Conservation (phyloP, 2,797 vertebrate species). For the Taenioides sp. region DNA sequence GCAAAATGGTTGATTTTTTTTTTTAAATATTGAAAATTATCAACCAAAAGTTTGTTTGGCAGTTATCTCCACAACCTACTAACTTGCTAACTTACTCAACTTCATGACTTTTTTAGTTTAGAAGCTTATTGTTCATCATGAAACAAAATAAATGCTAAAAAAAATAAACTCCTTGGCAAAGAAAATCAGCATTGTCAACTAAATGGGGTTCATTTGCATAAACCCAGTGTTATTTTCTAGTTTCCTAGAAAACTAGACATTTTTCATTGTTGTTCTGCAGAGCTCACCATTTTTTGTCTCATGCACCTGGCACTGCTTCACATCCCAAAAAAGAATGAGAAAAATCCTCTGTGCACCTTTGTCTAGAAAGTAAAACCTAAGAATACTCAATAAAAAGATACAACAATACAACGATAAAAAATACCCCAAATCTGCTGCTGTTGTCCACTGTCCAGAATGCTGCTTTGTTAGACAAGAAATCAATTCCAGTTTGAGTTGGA, state of each 20-base stretch:
- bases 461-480: background rate
- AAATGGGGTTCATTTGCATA: background rate
- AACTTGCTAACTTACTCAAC: background rate
- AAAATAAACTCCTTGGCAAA: background rate
- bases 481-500: background rate
- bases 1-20: no score
- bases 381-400: background rate
- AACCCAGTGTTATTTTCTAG: background rate
- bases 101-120: background rate
- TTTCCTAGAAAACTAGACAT: background rate
- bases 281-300: background rate
- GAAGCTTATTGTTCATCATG: background rate
- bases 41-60: no score
- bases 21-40: no score
- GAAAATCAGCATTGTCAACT: background rate
- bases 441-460: background rate
- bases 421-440: background rate
- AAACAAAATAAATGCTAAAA: background rate
- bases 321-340: background rate
- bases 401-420: no score
- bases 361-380: background rate
- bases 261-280: background rate
- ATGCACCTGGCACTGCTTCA: constrained; percentile 6
- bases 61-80: no score
- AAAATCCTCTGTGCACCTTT: background rate